Evolutionary conservation across 2,888 invertebrate species (phyloP).

Genomic region (Hedya salicella): DNA sequence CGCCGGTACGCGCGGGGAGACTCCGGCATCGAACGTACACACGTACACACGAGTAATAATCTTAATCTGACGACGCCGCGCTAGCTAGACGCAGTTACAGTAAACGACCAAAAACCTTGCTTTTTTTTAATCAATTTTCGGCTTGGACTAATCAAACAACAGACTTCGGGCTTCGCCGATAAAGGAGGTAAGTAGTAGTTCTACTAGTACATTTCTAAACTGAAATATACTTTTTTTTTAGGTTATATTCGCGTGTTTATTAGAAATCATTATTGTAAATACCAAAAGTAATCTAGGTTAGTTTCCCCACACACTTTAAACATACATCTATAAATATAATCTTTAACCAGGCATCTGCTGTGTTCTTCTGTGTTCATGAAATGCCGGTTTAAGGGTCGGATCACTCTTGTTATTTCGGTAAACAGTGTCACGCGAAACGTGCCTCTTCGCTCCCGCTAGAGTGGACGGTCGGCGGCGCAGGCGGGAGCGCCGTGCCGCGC

Average conservation of each 20-base stretch:
- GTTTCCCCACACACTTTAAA: neutral
- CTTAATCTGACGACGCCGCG: conserved; percentile 13
- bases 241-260: conserved; percentile 25
- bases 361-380: neutral
- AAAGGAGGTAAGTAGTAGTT: conserved; percentile 23
- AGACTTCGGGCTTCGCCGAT: neutral
- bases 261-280: neutral
- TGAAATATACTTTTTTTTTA: conserved; percentile 4
- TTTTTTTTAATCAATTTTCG: conserved; percentile 7
- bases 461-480: conserved; percentile 1
- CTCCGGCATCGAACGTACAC: conserved; percentile 5
- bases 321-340: neutral
- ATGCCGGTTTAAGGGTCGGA: neutral
- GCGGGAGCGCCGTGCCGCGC: neutral
- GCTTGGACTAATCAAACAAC: neutral
- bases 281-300: neutral
- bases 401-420: conserved; percentile 6
- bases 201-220: neutral
- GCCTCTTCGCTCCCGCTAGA: conserved; percentile 9
- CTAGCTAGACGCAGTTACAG: conserved; percentile 1
- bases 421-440: conserved; percentile 11
- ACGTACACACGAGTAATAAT: conserved; percentile 22
- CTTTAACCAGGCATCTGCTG: neutral
- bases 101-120: conserved; percentile 5
- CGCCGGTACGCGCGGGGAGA: neutral